These are phyloP conservation scores for Yoshiicerus persimilis DNA, from an alignment of 1,140 invertebrate species.

Conservation along the genomic window DNA sequence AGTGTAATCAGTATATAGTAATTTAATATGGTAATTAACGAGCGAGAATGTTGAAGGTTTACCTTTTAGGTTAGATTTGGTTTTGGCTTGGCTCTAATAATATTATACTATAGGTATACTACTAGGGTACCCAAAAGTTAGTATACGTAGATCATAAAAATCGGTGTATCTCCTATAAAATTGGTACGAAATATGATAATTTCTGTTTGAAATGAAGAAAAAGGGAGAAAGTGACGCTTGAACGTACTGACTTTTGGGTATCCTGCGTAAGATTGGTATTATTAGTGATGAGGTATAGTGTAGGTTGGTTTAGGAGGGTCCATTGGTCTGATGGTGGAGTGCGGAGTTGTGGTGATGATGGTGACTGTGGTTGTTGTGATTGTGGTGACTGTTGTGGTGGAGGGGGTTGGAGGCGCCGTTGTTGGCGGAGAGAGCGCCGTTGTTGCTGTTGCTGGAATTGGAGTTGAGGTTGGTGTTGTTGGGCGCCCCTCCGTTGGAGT, in stretches of 20 bases:
- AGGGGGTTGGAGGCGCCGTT: neutral
- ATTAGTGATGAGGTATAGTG: neutral
- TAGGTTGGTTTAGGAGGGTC: neutral
- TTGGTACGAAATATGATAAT: no score
- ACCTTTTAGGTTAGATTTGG: no score
- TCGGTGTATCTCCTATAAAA: no score
- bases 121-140: no score
- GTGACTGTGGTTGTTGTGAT: neutral
- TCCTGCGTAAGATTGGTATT: no score
- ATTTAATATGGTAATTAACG: no score
- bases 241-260: no score
- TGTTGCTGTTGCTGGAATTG: neutral
- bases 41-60: no score
- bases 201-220: no score
- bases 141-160: no score
- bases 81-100: neutral
- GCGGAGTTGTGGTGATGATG: constrained; percentile 23
- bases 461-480: neutral
- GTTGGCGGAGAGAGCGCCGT: neutral
- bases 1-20: no score
- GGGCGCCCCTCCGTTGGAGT: neutral
- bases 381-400: neutral
- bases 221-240: no score
- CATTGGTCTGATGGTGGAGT: neutral
- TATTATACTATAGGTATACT: neutral